Evolutionary conservation across 2,797 vertebrate genomes (phyloP), one percentile per base, ranked within the genome.

Genomic region (Balearica regulorum): DNA sequence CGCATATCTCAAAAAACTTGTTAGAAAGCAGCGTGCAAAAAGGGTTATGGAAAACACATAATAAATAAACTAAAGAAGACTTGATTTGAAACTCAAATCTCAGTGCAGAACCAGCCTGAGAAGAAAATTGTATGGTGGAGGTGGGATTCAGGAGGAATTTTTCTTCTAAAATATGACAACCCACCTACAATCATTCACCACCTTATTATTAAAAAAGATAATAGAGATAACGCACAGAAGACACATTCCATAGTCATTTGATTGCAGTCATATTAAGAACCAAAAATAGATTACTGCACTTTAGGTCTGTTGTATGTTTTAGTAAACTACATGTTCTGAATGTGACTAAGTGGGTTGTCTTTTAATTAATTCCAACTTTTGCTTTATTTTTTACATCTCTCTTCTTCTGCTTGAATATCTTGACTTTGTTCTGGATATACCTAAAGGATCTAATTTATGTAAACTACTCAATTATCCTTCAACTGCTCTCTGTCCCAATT

Each of bases 131-230:
- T 65, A 69, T 21, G n/a, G 82, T 88, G 95, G 95, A 95, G 95
- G 96, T 92, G 91, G 93, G 82, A 95, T 81, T 92, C 65, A 85
- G 64, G 70, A 94, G 79, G 48, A 78, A n/a, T 91, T 97, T 92
- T 95, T 96, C 61, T 92, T 94, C 79, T 83, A 60, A 92, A 93
- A 89, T 87, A 76, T 60, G 89, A 94, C 92, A 96, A 73, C n/a
- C 95, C 93, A 95, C 96, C 93, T 95, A 97, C 94, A 95, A 92
- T 93, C 89, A 93, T 92, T 96, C 90, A 93, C 69, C 62, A 88
- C 89, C 94, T 93, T 95, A 88, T 96, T 96, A 95, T 96, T 96
- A 94, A 93, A 88, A 87, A 90, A 81, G 83, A 96, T 95, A 96
- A 95, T 91, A 89, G 84, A 94, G 76, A 76, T 89, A 96, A 91